phyloP scores from a whole-genome alignment of 2,888 invertebrate species.

The Teleiodes luculella region DNA sequence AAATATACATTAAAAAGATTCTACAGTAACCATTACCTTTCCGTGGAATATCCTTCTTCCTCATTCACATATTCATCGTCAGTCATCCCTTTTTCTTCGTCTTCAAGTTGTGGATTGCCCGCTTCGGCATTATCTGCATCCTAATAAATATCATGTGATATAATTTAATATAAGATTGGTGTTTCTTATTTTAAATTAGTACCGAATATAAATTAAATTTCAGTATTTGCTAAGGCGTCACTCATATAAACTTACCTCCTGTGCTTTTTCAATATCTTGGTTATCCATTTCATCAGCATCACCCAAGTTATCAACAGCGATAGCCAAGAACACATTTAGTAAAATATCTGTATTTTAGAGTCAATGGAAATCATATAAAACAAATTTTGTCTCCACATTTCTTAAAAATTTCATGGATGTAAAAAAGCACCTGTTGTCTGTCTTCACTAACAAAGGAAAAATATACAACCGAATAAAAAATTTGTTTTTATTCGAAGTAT shows the following conservation, averaged over 20 bases:
- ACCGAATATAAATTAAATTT: too few relatives aligned
- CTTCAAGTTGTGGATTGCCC: slow-evolving; percentile 73
- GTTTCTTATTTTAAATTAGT: too few relatives aligned
- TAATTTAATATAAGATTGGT: too few relatives aligned
- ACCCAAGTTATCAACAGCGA: slow-evolving; percentile 99
- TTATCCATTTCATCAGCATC: slow-evolving; percentile 98
- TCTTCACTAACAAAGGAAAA: too few relatives aligned
- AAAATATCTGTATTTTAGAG: slow-evolving; percentile 86
- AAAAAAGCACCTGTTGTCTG: too few relatives aligned
- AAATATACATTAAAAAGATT: too few relatives aligned
- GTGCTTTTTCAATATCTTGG: slow-evolving; percentile 89
- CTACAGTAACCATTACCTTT: slow-evolving; percentile 68
- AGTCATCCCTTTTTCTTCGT: slow-evolving; percentile 80
- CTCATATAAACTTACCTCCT: slow-evolving; percentile 49
- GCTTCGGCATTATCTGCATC: slow-evolving; percentile 62
- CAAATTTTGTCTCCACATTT: too few relatives aligned
- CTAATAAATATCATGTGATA: too few relatives aligned
- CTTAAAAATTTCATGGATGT: too few relatives aligned
- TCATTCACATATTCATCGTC: slow-evolving; percentile 83
- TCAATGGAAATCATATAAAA: slow-evolving; percentile 24
- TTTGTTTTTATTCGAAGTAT: too few relatives aligned
- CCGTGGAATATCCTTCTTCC: slow-evolving; percentile 82
- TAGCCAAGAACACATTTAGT: slow-evolving; percentile 99
- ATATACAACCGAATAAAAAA: too few relatives aligned
- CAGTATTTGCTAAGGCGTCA: too few relatives aligned